Evolutionary conservation across 2,888 invertebrate genomes (phyloP).

Genomic region (Dichetophora obliterata): DNA sequence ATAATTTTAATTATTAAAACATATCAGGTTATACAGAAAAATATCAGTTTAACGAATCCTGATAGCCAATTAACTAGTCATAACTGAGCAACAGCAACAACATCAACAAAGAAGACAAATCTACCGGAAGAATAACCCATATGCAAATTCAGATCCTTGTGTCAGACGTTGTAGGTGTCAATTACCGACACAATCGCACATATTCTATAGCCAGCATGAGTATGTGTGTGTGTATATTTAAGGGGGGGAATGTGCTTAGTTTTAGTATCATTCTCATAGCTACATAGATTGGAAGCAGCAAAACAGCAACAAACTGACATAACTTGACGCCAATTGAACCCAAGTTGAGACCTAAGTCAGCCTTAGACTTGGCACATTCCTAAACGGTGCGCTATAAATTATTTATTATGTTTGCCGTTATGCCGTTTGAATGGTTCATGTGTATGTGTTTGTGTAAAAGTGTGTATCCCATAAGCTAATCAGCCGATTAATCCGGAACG

Average conservation of each 20-base stretch:
- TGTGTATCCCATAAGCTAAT: too few species aligned
- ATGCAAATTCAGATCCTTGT: neutral
- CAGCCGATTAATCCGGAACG: too few species aligned
- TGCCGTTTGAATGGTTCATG: neutral
- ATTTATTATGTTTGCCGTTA: constrained; percentile 16
- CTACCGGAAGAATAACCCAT: neutral
- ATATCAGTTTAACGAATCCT: too few species aligned
- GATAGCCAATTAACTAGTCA: too few species aligned
- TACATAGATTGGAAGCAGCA: neutral
- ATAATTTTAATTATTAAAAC: too few species aligned
- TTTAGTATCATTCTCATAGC: neutral
- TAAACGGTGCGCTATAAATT: constrained; percentile 32
- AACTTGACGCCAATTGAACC: constrained; percentile 14
- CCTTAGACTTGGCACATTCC: constrained; percentile 6
- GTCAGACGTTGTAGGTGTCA: constrained; percentile 16
- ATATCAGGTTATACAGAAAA: too few species aligned
- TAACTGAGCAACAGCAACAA: neutral
- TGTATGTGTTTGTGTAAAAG: neutral
- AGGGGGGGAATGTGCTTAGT: too few species aligned
- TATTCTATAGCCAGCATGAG: neutral
- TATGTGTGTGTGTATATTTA: neutral
- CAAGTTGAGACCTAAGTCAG: constrained; percentile 46
- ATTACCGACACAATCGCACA: constrained; percentile 2
- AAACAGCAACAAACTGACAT: neutral
- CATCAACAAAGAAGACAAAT: neutral